These are phyloP conservation scores for Brachionus asplanchnoidis DNA, from an alignment of 1,140 invertebrate genomes.

Conservation along the genomic window DNA sequence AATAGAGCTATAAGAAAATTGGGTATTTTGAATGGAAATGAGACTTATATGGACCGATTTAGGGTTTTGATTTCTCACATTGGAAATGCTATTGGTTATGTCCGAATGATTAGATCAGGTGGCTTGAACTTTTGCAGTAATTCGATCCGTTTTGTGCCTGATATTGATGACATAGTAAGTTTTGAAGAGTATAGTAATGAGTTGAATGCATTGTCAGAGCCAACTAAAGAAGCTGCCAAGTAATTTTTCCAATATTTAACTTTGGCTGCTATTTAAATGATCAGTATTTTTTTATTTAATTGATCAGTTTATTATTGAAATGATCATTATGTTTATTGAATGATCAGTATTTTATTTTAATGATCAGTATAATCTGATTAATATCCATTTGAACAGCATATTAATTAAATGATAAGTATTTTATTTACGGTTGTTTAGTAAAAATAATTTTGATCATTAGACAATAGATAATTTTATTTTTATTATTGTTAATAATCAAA, in stretches of 20 bases:
- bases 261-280: no score
- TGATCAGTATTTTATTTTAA: no score
- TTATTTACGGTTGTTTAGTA: no score
- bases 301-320: no score
- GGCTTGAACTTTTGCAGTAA: constrained; percentile 84
- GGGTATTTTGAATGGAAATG: constrained; percentile 73
- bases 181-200: constrained; percentile 62
- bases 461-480: no score
- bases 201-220: constrained; percentile 60
- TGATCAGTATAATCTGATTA: no score
- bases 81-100: constrained; percentile 92
- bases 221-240: constrained; percentile 65
- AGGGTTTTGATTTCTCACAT: constrained; percentile 84
- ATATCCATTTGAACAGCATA: no score
- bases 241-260: constrained; percentile 41
- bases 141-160: constrained; percentile 81
- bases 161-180: constrained; percentile 67
- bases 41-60: constrained; percentile 82
- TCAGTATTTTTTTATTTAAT: no score
- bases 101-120: constrained; percentile 85
- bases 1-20: constrained; percentile 84
- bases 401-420: no score
- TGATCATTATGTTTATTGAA: no score
- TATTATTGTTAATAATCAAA: no score
- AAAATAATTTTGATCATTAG: no score